Evolutionary conservation across 2,113 vertebrate genomes (phyloP), one percentile per base, ranked within the genome.

Genomic region (Loxodonta africana): DNA sequence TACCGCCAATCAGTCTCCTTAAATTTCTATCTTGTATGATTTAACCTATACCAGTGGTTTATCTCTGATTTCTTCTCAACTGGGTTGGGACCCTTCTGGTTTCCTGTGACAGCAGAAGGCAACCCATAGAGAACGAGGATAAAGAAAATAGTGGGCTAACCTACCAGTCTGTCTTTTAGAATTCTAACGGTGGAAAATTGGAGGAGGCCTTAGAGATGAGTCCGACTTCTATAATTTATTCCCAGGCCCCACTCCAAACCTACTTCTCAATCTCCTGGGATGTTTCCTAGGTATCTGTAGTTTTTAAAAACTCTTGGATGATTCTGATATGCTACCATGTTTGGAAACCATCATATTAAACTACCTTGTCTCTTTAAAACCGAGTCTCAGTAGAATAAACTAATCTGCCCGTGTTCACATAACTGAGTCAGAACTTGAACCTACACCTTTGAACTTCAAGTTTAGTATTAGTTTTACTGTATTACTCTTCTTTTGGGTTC

Each of bases 301-400:
- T 51, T 48, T 86, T 89, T 65, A 23, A 21, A 82, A 94, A 69
- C 21, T 73, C 18, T 82, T 48, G 41, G 37, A 83, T 93, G 46
- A 84, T 78, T 90, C 44, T 92, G 33, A 81, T 73, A 65, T 46
- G 46, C 12, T 94, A 46, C 71, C 28, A 90, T 30, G 74, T 93
- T 92, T 90, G 73, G 77, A 85, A 97, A 86, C 15, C 2, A 53
- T 80, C n/a, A n/a, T 15, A 73, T 95, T 86, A 95, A 84, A 87
- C 28, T 63, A 69, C 9, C 92, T 28, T 57, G 2, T 88, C 28
- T 94, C 74, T 96, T 25, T 93, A 91, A 85, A 95, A 96, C 60
- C 44, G 67, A 92, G 30, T 85, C 18, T 89, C 37, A 83, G 53
- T 87, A 96, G 89, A 91, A 95, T 78, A 60, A 97, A 94, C 12